phyloP scores from a whole-genome alignment of 1,140 invertebrate genomes.

The Augochlora pura region DNA sequence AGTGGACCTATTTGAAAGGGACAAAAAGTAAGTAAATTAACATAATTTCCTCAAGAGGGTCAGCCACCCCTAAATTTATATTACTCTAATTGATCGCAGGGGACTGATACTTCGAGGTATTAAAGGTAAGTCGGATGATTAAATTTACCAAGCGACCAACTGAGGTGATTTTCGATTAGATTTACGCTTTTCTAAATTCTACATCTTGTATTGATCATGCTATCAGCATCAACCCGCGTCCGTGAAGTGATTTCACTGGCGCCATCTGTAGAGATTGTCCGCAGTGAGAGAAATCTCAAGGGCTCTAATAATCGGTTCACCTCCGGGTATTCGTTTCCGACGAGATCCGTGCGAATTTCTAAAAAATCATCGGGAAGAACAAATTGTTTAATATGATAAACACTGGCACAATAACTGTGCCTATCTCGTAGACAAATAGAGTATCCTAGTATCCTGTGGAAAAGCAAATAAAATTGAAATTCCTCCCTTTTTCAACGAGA shows the following conservation, averaged over 20 bases:
- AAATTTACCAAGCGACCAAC: background rate
- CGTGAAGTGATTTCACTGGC: constrained; percentile 46
- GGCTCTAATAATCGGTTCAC: constrained; percentile 15
- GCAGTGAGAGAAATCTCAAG: constrained; percentile 30
- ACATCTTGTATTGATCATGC: constrained; percentile 49
- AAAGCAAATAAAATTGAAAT: too few species aligned
- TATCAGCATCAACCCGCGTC: constrained; percentile 32
- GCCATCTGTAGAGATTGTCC: constrained; percentile 53
- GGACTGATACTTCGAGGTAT: background rate
- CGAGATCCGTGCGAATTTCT: background rate
- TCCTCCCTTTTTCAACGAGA: too few species aligned
- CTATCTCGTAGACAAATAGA: background rate
- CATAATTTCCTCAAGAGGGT: too few species aligned
- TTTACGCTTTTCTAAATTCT: constrained; percentile 12
- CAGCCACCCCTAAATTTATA: too few species aligned
- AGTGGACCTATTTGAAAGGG: too few species aligned
- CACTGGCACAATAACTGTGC: background rate
- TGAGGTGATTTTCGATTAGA: background rate
- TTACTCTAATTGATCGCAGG: background rate
- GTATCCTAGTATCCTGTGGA: too few species aligned
- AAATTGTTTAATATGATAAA: background rate
- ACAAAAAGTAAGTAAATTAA: too few species aligned
- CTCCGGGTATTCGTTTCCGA: background rate
- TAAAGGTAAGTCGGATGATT: background rate
- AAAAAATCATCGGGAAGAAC: too few species aligned